Evolutionary conservation across 2,113 vertebrate genomes (phyloP).

Genomic region (Onychostoma macrolepis): DNA sequence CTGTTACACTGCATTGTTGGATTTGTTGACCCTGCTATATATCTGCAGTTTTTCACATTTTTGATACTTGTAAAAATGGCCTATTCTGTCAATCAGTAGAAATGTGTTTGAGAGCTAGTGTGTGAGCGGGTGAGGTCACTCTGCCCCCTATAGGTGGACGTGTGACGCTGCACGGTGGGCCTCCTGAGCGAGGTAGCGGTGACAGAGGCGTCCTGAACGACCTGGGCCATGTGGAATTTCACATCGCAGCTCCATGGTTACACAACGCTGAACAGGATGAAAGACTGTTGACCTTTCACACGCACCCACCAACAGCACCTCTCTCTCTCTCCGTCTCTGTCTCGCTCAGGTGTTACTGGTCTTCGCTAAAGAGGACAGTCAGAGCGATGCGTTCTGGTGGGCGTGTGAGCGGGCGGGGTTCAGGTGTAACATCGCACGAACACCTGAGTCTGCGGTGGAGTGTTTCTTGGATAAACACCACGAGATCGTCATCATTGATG

Average conservation of each 20-base stretch:
- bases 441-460: slow-evolving; percentile 88
- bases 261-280: slow-evolving; percentile 64
- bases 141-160: slow-evolving; percentile 55
- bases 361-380: slow-evolving; percentile 93
- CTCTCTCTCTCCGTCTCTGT: slow-evolving; percentile 26
- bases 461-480: slow-evolving; percentile 95
- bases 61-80: no score
- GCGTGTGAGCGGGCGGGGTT: slow-evolving; percentile 94
- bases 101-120: not conserved
- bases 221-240: slow-evolving; percentile 71
- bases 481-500: slow-evolving; percentile 92
- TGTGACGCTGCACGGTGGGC: slow-evolving; percentile 54
- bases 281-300: slow-evolving; percentile 70
- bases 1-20: not conserved
- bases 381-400: slow-evolving; percentile 97
- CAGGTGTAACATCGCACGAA: slow-evolving; percentile 86
- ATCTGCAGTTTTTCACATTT: not conserved
- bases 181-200: slow-evolving; percentile 57
- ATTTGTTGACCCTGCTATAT: not conserved
- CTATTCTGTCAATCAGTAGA: not conserved
- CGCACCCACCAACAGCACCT: slow-evolving; percentile 63
- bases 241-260: slow-evolving; percentile 64
- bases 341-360: slow-evolving; percentile 87
- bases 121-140: not conserved
- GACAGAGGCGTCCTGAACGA: slow-evolving; percentile 47